Base-by-base conservation (phyloP, 2,113 vertebrate genomes). In the Stictonetta naevosa region DNA sequence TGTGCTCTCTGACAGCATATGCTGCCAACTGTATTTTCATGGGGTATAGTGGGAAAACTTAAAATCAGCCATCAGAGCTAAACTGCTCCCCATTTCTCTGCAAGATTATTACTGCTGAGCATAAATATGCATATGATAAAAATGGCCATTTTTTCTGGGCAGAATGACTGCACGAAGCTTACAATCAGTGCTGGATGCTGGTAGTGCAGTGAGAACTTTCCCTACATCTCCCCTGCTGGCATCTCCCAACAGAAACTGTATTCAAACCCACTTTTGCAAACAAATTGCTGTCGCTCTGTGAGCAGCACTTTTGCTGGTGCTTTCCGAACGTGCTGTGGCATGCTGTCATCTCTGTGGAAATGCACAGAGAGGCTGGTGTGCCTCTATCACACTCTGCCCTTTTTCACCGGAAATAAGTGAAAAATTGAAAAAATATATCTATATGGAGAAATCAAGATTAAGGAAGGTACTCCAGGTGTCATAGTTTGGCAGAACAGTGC, bases 11-110 rank as follows among this genome's bases (percentile, higher is more conserved):
- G 62, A 67, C 80, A 86, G 83, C 2, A 3, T 81, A 78, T 0
- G 6, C 81, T 95, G 84, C 89, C 91, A 94, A 90, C 81, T 85
- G 53, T 92, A 76, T 90, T 87, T 95, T 92, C 93, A n/a, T 58
- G 56, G 60, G 31, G 31, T 74, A 46, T 50, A 92, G 68, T 91
- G 83, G 74, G 94, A 93, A 95, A 96, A 95, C 86, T 89, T 87
- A 95, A 96, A 95, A 89, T 68, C 81, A 93, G 69, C 48, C 58
- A 91, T 91, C 77, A 79, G 82, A 97, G 56, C 84, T 64, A 72
- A 91, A 95, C 62, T 80, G 58, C 84, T 92, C 91, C 62, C 29
- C 28, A 50, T 87, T 75, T 91, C 77, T 50, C 74, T 60, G 22
- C 56, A 33, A 79, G 74, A 76, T 18, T 72, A 69, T 76, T 92